Percentiles rank a stretch among this genome's conserved stretches.
Conservation (phyloP, 2,888 invertebrate species). For the Megastigmus dorsalis region DNA sequence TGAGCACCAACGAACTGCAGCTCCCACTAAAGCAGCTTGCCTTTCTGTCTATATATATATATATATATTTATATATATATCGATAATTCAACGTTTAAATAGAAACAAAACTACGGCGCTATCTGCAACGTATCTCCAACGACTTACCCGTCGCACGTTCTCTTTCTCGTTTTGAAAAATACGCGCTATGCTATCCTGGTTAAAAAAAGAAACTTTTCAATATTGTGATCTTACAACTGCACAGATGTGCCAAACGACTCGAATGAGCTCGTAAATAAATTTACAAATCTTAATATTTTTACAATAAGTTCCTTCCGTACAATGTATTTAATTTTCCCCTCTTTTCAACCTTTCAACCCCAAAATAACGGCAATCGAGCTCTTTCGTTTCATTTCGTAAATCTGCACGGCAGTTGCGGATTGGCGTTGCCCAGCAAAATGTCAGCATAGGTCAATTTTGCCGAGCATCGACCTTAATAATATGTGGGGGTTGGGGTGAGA, state of each 20-base stretch:
- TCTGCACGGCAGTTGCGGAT: conserved; percentile 15
- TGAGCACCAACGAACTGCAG: conserved; percentile 59
- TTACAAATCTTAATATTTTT: too few species aligned
- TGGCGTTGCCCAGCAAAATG: conserved; percentile 29
- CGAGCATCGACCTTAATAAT: conserved; percentile 14
- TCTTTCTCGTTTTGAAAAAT: conserved; percentile 62
- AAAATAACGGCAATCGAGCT: neutral
- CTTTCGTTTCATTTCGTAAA: conserved; percentile 40
- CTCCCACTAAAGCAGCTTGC: conserved; percentile 60
- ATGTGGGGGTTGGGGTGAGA: too few species aligned
- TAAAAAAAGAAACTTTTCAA: conserved; percentile 60
- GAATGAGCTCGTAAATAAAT: conserved; percentile 35
- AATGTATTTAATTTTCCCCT: neutral
- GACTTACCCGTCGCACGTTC: conserved; percentile 62
- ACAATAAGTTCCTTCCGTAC: too few species aligned
- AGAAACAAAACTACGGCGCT: conserved; percentile 52
- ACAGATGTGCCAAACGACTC: conserved; percentile 41
- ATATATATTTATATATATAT: conserved; percentile 31
- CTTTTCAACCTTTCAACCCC: too few species aligned
- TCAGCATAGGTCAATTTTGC: conserved; percentile 27
- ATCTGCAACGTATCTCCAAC: conserved; percentile 58
- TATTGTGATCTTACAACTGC: conserved; percentile 48
- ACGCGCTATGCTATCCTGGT: conserved; percentile 63
- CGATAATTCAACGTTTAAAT: conserved; percentile 45
- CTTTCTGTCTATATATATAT: conserved; percentile 48